Conservation (phyloP, 2,888 invertebrate genomes). For the Keiferia lycopersicella region DNA sequence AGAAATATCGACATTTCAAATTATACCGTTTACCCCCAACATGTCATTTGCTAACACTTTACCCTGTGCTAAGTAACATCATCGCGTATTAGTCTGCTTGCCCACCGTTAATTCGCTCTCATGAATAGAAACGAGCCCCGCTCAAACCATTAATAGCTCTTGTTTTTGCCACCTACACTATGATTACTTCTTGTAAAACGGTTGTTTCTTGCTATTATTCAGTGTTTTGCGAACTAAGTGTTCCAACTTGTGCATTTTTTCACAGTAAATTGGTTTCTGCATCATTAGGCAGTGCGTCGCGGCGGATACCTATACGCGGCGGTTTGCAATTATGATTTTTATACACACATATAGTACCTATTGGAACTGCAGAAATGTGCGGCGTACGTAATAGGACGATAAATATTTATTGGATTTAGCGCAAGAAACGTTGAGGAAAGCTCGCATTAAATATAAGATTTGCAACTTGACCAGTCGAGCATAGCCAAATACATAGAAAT, state of each 20-base stretch:
- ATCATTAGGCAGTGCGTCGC: slow-evolving; percentile 50
- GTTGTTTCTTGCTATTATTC: slow-evolving; percentile 69
- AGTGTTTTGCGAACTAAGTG: slow-evolving; percentile 70
- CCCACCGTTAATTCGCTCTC: slow-evolving; percentile 66
- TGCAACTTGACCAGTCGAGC: slow-evolving; percentile 1
- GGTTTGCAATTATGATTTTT: slow-evolving; percentile 23
- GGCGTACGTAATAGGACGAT: slow-evolving; percentile 1
- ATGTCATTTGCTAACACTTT: slow-evolving; percentile 42
- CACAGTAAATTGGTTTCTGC: slow-evolving; percentile 63
- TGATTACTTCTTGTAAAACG: slow-evolving; percentile 75
- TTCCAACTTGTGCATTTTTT: slow-evolving; percentile 57
- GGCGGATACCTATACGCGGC: slow-evolving; percentile 22
- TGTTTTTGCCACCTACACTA: slow-evolving; percentile 70
- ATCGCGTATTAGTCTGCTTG: slow-evolving; percentile 33
- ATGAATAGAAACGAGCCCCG: slow-evolving; percentile 70
- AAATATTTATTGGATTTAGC: slow-evolving; percentile 3
- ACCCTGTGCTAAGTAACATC: slow-evolving; percentile 25
- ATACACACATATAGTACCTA: slow-evolving; percentile 12
- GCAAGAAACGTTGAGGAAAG: slow-evolving; percentile 13
- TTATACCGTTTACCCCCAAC: slow-evolving; percentile 23
- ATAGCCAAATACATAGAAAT: neutral
- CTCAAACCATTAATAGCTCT: slow-evolving; percentile 59
- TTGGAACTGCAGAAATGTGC: slow-evolving; percentile 8
- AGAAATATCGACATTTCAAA: no score
- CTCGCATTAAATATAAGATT: slow-evolving; percentile 1